Evolutionary conservation across 2,113 vertebrate species (phyloP).

Genomic region (Osmerus mordax): DNA sequence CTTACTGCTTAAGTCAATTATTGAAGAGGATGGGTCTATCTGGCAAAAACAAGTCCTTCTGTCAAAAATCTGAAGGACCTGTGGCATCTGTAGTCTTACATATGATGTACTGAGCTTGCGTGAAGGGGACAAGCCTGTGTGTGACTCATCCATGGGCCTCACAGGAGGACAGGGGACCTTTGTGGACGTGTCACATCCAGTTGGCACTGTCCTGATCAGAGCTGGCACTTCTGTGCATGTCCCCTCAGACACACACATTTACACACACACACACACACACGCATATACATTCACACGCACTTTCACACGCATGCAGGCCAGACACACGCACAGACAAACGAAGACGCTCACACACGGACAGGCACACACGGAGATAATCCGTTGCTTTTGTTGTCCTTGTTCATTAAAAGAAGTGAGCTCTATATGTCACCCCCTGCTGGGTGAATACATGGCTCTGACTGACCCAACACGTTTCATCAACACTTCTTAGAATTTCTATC

Average conservation of each 20-base stretch:
- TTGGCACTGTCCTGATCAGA: constrained; percentile 41
- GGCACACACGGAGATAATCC: constrained; percentile 42
- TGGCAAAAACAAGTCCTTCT: no score
- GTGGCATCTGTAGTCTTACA: no score
- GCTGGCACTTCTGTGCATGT: constrained; percentile 17
- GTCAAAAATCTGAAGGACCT: no score
- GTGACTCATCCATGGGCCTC: not conserved
- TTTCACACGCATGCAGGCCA: not conserved
- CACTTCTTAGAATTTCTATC: constrained; percentile 54
- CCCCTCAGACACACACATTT: not conserved
- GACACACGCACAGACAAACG: constrained; percentile 3
- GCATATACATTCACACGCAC: not conserved
- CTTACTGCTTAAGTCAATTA: no score
- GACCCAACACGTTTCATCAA: constrained; percentile 42
- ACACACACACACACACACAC: not conserved
- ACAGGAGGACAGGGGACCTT: constrained; percentile 37
- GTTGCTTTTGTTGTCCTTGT: constrained; percentile 56
- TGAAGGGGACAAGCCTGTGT: no score
- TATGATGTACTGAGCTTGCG: no score
- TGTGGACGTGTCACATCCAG: constrained; percentile 47
- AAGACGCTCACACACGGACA: not conserved
- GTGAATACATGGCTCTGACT: constrained; percentile 47
- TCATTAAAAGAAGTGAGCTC: constrained; percentile 63
- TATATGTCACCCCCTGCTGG: constrained; percentile 50
- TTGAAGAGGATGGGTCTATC: no score